Evolutionary conservation across 2,888 invertebrate genomes (phyloP).

Genomic region (Andricus quercusramuli): DNA sequence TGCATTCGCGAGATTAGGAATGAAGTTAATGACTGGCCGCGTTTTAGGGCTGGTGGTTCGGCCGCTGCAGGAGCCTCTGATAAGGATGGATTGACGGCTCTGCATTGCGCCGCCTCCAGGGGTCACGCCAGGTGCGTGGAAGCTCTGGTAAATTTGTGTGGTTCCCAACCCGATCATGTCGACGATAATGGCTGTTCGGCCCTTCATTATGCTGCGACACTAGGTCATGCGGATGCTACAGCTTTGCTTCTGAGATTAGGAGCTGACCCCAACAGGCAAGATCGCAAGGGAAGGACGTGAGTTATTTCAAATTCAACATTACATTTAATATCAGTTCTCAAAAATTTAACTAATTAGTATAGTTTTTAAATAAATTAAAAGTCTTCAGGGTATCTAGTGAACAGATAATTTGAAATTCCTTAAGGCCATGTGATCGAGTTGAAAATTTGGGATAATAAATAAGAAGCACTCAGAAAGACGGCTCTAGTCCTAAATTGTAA

Average conservation of each 20-base stretch:
- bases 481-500: too few species aligned
- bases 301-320: slow-evolving; percentile 53
- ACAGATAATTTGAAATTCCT: too few species aligned
- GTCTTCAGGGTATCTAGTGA: too few species aligned
- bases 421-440: too few species aligned
- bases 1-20: slow-evolving; percentile 33
- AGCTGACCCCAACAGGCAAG: slow-evolving; percentile 95
- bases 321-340: background rate
- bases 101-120: slow-evolving; percentile 98
- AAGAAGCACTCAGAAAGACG: too few species aligned
- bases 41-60: slow-evolving; percentile 73
- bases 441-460: too few species aligned
- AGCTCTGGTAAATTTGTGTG: slow-evolving; percentile 91
- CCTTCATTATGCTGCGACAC: slow-evolving; percentile 96
- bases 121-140: slow-evolving; percentile 96
- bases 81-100: slow-evolving; percentile 95
- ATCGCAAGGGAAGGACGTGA: slow-evolving; percentile 92
- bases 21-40: slow-evolving; percentile 11
- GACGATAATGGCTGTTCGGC: slow-evolving; percentile 98
- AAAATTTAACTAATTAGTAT: too few species aligned
- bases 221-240: slow-evolving; percentile 97
- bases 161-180: slow-evolving; percentile 90
- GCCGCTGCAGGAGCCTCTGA: slow-evolving; percentile 83
- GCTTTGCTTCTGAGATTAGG: slow-evolving; percentile 92
- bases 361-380: too few species aligned